These are phyloP conservation scores for Pseudochirops cupreus DNA, from an alignment of 2,797 vertebrate species.

Conservation along the genomic window DNA sequence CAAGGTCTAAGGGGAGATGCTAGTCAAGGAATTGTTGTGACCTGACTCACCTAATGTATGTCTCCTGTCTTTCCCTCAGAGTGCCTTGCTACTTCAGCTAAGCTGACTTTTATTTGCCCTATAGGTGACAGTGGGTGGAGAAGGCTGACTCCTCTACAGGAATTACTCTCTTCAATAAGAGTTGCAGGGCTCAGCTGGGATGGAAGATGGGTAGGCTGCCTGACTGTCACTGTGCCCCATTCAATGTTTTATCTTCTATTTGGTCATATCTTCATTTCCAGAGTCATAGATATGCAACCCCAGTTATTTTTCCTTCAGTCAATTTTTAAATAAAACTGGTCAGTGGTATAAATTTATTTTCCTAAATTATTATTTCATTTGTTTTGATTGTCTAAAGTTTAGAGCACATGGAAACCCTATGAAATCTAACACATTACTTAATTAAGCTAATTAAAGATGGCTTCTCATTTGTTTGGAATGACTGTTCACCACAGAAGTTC, in stretches of 20 bases:
- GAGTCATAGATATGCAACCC: not conserved
- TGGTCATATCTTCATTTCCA: not conserved
- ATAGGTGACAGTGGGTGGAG: not conserved
- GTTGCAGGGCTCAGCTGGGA: not conserved
- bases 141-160: not conserved
- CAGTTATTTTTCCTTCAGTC: not conserved
- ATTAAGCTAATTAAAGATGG: conserved; percentile 36
- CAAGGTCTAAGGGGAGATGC: not conserved
- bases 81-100: not conserved
- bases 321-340: not conserved
- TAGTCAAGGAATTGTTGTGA: not conserved
- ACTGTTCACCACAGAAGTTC: conserved; percentile 21
- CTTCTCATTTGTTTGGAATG: conserved; percentile 33
- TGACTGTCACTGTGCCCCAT: not conserved
- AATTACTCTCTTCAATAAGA: not conserved
- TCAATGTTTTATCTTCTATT: not conserved
- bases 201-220: not conserved
- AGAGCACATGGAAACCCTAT: not conserved
- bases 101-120: not conserved
- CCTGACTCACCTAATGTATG: not conserved
- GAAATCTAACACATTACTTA: conserved; percentile 27
- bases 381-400: conserved; percentile 28
- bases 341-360: not conserved
- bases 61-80: not conserved
- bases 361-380: not conserved